Evolutionary conservation across 2,113 vertebrate genomes (phyloP).

Genomic region (Trichechus manatus): DNA sequence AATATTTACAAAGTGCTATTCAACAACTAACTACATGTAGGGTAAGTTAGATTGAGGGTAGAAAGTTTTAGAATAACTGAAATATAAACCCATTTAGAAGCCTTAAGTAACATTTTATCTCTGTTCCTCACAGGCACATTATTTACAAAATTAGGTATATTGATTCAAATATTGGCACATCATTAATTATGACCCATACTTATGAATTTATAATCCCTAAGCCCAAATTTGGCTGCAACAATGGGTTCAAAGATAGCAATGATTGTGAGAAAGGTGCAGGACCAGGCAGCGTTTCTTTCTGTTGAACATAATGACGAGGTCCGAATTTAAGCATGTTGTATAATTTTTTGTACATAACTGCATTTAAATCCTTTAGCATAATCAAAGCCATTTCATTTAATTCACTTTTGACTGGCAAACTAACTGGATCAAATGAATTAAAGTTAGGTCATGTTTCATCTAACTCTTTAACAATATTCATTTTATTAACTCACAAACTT

Average conservation of each 20-base stretch:
- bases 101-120: not conserved
- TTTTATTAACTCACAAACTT: not conserved
- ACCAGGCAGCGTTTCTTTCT: too few species aligned
- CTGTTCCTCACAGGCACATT: not conserved
- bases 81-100: not conserved
- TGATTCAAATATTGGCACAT: not conserved
- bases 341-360: not conserved
- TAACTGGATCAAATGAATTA: not conserved
- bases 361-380: not conserved
- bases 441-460: not conserved
- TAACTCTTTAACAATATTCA: not conserved
- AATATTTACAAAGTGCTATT: conserved; percentile 41
- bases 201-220: not conserved
- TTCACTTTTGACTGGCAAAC: not conserved
- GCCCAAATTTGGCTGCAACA: not conserved
- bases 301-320: not conserved
- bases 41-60: conserved; percentile 47
- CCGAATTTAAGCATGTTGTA: not conserved
- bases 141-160: conserved; percentile 32
- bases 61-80: conserved; percentile 3
- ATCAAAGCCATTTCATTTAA: not conserved
- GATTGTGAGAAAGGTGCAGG: too few species aligned
- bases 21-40: not conserved
- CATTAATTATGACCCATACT: conserved; percentile 23
- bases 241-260: too few species aligned